A percentile compares a stretch with the other conserved stretches of the same genome.
phyloP scores from a whole-genome alignment of 2,888 invertebrate species.

The Molorchus minor region DNA sequence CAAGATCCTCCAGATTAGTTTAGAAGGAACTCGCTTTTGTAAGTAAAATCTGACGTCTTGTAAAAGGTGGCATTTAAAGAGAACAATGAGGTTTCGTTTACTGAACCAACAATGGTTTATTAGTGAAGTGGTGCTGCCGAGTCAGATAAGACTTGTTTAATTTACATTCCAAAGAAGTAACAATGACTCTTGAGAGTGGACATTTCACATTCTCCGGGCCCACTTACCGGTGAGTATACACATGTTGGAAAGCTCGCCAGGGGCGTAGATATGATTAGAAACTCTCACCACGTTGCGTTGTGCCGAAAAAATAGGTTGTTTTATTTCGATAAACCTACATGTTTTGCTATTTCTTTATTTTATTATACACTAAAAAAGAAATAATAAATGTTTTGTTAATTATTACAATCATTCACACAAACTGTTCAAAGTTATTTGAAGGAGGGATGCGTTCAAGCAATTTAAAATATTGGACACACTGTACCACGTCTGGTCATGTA shows the following conservation, averaged over 20 bases:
- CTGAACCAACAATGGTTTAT: slow-evolving; percentile 61
- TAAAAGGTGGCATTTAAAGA: slow-evolving; percentile 46
- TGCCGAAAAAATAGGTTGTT: too few species aligned
- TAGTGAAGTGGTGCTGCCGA: slow-evolving; percentile 60
- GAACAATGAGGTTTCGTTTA: slow-evolving; percentile 60
- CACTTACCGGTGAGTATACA: slow-evolving; percentile 46
- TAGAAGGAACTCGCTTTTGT: slow-evolving; percentile 19
- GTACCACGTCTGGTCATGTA: too few species aligned
- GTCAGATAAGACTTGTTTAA: slow-evolving; percentile 61
- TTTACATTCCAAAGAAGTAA: slow-evolving; percentile 61
- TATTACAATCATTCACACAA: too few species aligned
- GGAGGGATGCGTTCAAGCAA: too few species aligned
- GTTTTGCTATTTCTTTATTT: too few species aligned
- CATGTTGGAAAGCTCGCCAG: slow-evolving; percentile 12
- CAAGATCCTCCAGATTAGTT: too few species aligned
- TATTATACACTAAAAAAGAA: too few species aligned
- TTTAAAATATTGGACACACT: too few species aligned
- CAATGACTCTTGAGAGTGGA: slow-evolving; percentile 59
- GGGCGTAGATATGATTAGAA: slow-evolving; percentile 11
- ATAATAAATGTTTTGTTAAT: too few species aligned
- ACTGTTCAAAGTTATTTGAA: too few species aligned
- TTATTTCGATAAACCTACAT: too few species aligned
- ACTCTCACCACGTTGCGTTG: too few species aligned
- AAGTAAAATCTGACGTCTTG: slow-evolving; percentile 23
- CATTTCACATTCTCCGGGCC: slow-evolving; percentile 58